Percentiles rank a stretch among this genome's conserved stretches.
Conservation (phyloP, 2,113 vertebrate genomes). For the Entomyzon cyanotis region DNA sequence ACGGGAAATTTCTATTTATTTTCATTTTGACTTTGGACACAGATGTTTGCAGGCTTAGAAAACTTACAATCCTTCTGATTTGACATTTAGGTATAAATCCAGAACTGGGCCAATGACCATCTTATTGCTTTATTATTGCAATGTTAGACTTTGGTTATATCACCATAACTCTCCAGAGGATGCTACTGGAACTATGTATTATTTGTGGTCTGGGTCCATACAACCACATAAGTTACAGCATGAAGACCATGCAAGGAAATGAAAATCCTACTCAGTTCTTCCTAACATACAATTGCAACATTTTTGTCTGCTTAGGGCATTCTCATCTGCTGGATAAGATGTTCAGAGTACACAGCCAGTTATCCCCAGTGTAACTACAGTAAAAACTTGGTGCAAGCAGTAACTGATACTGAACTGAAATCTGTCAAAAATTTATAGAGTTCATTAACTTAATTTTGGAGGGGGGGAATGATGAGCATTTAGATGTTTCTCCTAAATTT, state of each 20-base stretch:
- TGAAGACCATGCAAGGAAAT: background rate
- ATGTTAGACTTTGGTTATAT: background rate
- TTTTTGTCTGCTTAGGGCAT: background rate
- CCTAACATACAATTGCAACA: background rate
- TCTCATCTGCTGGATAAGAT: background rate
- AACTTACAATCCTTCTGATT: background rate
- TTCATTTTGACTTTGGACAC: background rate
- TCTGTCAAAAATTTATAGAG: background rate
- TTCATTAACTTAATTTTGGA: background rate
- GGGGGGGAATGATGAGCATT: background rate
- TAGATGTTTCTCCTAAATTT: background rate
- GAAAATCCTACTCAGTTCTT: background rate
- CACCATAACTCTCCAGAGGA: background rate
- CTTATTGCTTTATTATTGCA: background rate
- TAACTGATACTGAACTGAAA: background rate
- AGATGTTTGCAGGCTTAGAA: background rate
- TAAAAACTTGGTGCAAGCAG: background rate
- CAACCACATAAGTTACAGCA: background rate
- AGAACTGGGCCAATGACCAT: background rate
- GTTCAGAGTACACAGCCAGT: background rate
- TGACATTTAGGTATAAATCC: background rate
- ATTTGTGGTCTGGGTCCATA: background rate
- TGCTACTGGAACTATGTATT: accelerated
- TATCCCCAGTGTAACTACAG: background rate
- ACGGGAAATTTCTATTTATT: background rate